A percentile compares a stretch with the other conserved stretches of the same genome.
These are phyloP conservation scores for Lordiphosa fenestrarum DNA, from an alignment of 2,888 invertebrate species.

Conservation along the genomic window DNA sequence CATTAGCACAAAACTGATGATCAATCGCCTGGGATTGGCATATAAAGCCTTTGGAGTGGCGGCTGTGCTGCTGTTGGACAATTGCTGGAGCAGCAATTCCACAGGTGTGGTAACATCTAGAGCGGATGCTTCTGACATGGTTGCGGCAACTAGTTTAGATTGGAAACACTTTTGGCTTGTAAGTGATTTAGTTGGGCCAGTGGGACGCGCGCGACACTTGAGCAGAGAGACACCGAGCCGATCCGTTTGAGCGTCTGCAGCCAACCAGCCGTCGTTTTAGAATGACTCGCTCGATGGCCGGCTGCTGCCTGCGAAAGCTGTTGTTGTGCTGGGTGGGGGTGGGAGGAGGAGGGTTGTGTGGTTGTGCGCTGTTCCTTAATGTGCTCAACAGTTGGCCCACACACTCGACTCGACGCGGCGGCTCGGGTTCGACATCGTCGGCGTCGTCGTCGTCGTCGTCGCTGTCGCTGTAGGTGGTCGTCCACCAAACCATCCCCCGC, in stretches of 20 bases:
- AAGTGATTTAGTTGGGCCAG: conserved; percentile 1
- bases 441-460: neutral
- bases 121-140: conserved; percentile 22
- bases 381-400: too few species aligned
- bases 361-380: conserved; percentile 8
- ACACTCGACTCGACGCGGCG: too few species aligned
- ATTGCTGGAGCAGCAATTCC: conserved; percentile 7
- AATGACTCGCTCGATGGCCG: conserved; percentile 39
- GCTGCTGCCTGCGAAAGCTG: conserved; percentile 8
- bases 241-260: conserved; percentile 55
- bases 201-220: conserved; percentile 4
- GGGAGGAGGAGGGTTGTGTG: conserved; percentile 8
- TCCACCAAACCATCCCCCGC: neutral
- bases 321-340: conserved; percentile 7
- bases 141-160: conserved; percentile 4
- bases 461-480: conserved; percentile 12
- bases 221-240: conserved; percentile 3
- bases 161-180: conserved; percentile 7
- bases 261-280: conserved; percentile 56
- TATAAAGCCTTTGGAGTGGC: conserved; percentile 45
- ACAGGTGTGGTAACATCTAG: conserved; percentile 30
- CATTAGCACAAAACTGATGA: conserved; percentile 81
- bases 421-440: neutral
- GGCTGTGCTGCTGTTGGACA: neutral
- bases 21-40: conserved; percentile 49